Conservation (phyloP, 2,797 vertebrate genomes). For the Brachyalestes nurse region DNA sequence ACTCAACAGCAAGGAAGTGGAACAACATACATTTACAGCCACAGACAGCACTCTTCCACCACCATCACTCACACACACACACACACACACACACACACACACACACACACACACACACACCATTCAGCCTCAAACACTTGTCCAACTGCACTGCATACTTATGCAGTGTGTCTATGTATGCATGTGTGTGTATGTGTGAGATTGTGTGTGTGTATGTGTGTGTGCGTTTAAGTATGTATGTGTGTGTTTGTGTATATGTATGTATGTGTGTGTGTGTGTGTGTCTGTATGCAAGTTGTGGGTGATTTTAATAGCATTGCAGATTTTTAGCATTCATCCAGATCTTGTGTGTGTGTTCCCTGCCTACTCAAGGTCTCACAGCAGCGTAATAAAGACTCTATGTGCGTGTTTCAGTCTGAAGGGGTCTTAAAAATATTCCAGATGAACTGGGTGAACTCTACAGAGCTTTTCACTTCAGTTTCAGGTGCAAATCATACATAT, state of each 20-base stretch:
- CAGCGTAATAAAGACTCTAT: neutral
- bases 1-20: conserved; percentile 32
- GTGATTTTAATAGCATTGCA: conserved; percentile 19
- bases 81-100: neutral
- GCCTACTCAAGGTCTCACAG: conserved; percentile 13
- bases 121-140: neutral
- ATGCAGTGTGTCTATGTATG: too few relatives aligned
- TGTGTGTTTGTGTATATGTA: too few relatives aligned
- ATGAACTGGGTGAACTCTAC: neutral
- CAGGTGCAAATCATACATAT: neutral
- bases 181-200: too few relatives aligned
- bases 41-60: conserved; percentile 3
- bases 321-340: conserved; percentile 16
- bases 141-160: neutral
- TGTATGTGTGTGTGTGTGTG: too few relatives aligned
- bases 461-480: too few relatives aligned
- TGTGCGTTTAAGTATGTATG: neutral
- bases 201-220: neutral
- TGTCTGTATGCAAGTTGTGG: too few relatives aligned
- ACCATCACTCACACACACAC: neutral
- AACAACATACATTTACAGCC: conserved; percentile 24
- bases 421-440: neutral
- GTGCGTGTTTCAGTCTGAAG: neutral
- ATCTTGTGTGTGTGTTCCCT: neutral
- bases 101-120: neutral